Conservation (phyloP, 2,888 invertebrate genomes). For the Caenorhabditis virilis region DNA sequence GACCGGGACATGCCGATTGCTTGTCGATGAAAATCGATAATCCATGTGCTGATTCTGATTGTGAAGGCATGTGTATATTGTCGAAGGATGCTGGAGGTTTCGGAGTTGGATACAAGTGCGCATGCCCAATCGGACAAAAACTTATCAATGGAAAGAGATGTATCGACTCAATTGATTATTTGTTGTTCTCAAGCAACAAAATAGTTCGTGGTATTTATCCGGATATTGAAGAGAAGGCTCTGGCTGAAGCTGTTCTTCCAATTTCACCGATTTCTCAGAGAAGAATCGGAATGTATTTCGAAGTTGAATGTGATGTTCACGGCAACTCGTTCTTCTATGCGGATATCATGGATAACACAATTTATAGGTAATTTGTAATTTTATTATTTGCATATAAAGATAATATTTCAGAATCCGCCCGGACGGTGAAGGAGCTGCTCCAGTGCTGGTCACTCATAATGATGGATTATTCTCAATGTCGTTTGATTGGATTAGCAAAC, state of each 20-base stretch:
- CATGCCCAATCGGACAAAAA: conserved; percentile 84
- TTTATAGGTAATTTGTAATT: conserved; percentile 61
- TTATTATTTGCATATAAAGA: not conserved
- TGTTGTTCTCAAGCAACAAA: conserved; percentile 72
- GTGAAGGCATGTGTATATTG: conserved; percentile 85
- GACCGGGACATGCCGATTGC: conserved; percentile 60
- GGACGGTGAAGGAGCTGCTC: conserved; percentile 65
- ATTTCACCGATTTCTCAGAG: conserved; percentile 84
- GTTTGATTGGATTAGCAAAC: conserved; percentile 93
- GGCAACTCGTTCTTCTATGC: conserved; percentile 91
- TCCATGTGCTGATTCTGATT: conserved; percentile 64
- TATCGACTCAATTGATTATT: conserved; percentile 63
- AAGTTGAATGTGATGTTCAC: conserved; percentile 72
- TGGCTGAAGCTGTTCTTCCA: conserved; percentile 92
- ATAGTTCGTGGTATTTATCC: conserved; percentile 88
- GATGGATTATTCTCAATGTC: conserved; percentile 95
- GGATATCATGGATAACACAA: conserved; percentile 79
- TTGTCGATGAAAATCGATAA: conserved; percentile 63
- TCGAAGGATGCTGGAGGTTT: conserved; percentile 78
- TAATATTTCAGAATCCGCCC: conserved; percentile 75
- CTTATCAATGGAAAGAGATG: conserved; percentile 66
- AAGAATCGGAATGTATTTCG: conserved; percentile 77
- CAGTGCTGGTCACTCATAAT: conserved; percentile 88
- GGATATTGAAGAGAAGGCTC: conserved; percentile 78
- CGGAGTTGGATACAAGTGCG: conserved; percentile 74